Base-by-base conservation (phyloP, 2,113 vertebrate genomes). In the Diadophis punctatus region DNA sequence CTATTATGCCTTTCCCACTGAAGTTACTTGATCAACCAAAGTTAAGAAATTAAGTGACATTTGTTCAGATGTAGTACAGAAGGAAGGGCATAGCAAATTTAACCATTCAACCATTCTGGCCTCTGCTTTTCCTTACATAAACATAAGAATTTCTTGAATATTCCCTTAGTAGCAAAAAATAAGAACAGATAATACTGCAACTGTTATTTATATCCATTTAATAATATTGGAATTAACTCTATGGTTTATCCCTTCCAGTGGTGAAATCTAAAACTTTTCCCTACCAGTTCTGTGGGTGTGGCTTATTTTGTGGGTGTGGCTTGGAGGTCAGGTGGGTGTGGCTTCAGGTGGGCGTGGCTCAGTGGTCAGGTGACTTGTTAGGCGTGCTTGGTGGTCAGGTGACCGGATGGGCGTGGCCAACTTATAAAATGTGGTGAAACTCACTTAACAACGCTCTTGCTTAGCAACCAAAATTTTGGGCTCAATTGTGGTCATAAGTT, bases 11-110 rank as follows among this genome's bases (percentile, higher is more conserved):
- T 85, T 84, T 60, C 10, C 94, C 63, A 55, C 85, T 89, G 94
- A 93, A 92, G 90, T 68, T 27, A 84, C 56, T 95, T 93, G 86
- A 95, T 93, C 95, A 94, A 84, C 90, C 43, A 53, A 84, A 46
- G n/a, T 93, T 93, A 95, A 43, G 56, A 90, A 25, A 87, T 25
- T 58, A 93, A 84, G 25, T 87, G 90, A 8, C 80, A 25, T 60
- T 92, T 58, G 1, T n/a, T 52, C 52, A 87, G 18, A 43, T 87
- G 43, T 22, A 46, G 55, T 94, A 46, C 52, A 49, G 8, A 89
- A 30, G 25, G 87, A 34, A 43, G 25, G 48, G 53, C 27, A 52
- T 27, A 46, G 34, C 3, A 16, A 48, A 49, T 53, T 88, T 89
- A 87, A 39, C 68, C 58, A 25, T 49, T 51, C 52, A 93, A 94